A percentile compares a stretch with the other conserved stretches of the same genome.
phyloP scores from a whole-genome alignment of 1,140 invertebrate species.

The Scaptomyza montana region DNA sequence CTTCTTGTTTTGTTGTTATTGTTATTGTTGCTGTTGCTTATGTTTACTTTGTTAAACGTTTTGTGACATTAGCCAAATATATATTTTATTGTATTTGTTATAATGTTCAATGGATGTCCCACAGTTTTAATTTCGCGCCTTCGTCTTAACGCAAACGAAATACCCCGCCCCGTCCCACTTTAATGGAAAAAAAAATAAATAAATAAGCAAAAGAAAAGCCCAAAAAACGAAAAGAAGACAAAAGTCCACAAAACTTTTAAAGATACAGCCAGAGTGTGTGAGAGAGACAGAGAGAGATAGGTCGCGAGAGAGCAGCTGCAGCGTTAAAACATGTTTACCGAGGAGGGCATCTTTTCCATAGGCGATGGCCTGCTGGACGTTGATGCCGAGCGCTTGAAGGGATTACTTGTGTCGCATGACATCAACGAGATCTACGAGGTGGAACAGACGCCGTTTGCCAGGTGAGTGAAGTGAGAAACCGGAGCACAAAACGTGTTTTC shows the following conservation, averaged over 20 bases:
- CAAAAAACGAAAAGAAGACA: constrained; percentile 36
- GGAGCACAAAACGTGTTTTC: constrained; percentile 42
- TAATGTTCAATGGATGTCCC: constrained; percentile 19
- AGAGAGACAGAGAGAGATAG: constrained; percentile 21
- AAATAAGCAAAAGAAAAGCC: constrained; percentile 12
- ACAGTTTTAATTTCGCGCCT: constrained; percentile 40
- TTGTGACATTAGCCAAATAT: background rate
- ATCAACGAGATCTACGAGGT: constrained; percentile 88
- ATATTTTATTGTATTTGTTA: constrained; percentile 10
- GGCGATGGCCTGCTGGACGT: constrained; percentile 87
- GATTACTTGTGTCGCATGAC: constrained; percentile 86
- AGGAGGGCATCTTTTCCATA: constrained; percentile 84
- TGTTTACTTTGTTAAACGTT: constrained; percentile 1
- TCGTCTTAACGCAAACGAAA: constrained; percentile 10
- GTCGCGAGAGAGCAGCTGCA: constrained; percentile 40
- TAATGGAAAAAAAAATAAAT: constrained; percentile 13
- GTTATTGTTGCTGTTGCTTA: constrained; percentile 16
- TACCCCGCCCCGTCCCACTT: background rate
- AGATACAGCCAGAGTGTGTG: constrained; percentile 14
- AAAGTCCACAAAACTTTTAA: constrained; percentile 31
- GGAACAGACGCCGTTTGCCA: constrained; percentile 89
- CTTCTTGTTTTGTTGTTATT: constrained; percentile 13
- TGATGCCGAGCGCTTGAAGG: constrained; percentile 85
- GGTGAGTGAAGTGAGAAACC: constrained; percentile 83
- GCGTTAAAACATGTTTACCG: constrained; percentile 75